phyloP scores from a whole-genome alignment of 2,113 vertebrate species.

The Trematocara variabile region DNA sequence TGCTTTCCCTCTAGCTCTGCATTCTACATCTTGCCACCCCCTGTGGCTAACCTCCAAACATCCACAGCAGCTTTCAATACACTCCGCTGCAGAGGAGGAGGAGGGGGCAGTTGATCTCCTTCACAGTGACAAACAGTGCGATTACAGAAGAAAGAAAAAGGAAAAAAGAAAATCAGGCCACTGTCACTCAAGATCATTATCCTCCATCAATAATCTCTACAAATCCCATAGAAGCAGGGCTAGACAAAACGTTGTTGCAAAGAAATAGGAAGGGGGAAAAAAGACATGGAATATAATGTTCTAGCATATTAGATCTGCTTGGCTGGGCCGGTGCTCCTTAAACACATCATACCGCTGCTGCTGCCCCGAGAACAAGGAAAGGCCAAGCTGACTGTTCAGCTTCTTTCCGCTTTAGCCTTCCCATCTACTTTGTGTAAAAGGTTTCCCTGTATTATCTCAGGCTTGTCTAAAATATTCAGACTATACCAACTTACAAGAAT shows the following conservation, averaged over 20 bases:
- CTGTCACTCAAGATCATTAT: slow-evolving; percentile 70
- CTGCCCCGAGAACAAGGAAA: slow-evolving; percentile 9
- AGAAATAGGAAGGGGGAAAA: neutral
- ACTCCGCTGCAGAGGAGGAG: neutral
- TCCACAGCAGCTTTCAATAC: slow-evolving; percentile 37
- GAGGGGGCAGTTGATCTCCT: slow-evolving; percentile 16
- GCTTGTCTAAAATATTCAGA: slow-evolving; percentile 31
- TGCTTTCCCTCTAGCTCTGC: neutral
- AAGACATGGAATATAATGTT: slow-evolving; percentile 40
- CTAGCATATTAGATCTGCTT: slow-evolving; percentile 56
- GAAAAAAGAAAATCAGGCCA: slow-evolving; percentile 50
- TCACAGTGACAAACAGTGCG: slow-evolving; percentile 15
- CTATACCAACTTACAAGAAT: slow-evolving; percentile 22
- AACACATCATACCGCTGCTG: slow-evolving; percentile 35
- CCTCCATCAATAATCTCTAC: slow-evolving; percentile 47
- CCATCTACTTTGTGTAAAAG: slow-evolving; percentile 30
- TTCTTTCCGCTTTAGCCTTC: slow-evolving; percentile 18
- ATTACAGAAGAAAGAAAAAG: slow-evolving; percentile 32
- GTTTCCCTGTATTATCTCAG: slow-evolving; percentile 21
- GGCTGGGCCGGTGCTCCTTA: slow-evolving; percentile 35
- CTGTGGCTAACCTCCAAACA: slow-evolving; percentile 44
- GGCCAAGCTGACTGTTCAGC: slow-evolving; percentile 10
- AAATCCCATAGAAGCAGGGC: slow-evolving; percentile 54
- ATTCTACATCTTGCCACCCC: slow-evolving; percentile 7
- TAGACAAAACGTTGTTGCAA: slow-evolving; percentile 38